A percentile compares a stretch with the other conserved stretches of the same genome.
phyloP scores from a whole-genome alignment of 2,113 vertebrate genomes.

The Glareola pratincola region DNA sequence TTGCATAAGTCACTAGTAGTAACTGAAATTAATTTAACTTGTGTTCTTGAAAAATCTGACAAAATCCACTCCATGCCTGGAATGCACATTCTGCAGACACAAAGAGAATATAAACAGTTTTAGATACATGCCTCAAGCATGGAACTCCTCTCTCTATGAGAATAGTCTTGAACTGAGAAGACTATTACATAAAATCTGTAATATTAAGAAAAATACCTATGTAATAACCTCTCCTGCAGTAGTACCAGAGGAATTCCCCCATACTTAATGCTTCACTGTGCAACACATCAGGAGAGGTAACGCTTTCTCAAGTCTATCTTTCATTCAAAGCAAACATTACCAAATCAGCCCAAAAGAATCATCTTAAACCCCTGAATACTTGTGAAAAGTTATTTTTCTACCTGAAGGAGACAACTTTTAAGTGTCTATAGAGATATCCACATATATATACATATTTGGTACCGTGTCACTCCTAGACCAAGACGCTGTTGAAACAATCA shows the following conservation, averaged over 20 bases:
- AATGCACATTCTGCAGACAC: background rate
- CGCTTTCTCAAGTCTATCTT: background rate
- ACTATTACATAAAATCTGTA: background rate
- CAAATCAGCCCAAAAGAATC: background rate
- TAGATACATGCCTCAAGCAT: background rate
- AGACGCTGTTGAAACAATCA: background rate
- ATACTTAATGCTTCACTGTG: background rate
- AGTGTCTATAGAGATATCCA: background rate
- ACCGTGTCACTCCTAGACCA: background rate
- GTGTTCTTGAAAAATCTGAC: background rate
- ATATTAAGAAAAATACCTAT: background rate
- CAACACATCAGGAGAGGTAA: background rate
- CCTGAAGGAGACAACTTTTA: background rate
- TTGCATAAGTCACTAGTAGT: background rate
- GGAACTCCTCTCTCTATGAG: background rate
- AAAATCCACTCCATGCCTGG: background rate
- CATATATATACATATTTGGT: background rate
- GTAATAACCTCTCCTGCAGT: background rate
- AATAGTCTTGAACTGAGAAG: background rate
- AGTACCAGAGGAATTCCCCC: background rate
- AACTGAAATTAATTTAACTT: background rate
- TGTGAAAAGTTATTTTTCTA: background rate
- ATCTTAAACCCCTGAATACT: background rate
- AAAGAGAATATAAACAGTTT: background rate
- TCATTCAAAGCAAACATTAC: background rate